phyloP scores from a whole-genome alignment of 1,140 invertebrate species.

The Globodera ellingtonae region DNA sequence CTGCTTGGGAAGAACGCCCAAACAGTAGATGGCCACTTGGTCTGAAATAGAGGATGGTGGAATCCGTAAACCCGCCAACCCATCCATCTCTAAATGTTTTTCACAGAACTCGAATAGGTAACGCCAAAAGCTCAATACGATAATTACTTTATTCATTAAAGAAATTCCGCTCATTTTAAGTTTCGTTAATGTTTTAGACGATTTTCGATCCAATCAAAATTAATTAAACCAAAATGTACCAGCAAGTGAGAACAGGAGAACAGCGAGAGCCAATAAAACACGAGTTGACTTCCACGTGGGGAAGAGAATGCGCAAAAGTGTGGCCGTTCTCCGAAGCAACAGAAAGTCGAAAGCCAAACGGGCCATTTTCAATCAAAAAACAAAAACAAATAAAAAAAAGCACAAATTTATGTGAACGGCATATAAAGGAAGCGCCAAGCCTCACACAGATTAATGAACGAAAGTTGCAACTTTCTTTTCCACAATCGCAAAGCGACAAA shows the following conservation, averaged over 20 bases:
- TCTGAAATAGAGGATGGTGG: conserved; percentile 35
- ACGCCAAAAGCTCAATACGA: background rate
- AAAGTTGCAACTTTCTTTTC: too few species aligned
- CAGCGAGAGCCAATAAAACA: conserved; percentile 40
- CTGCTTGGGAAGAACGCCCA: conserved; percentile 49
- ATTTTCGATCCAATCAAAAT: background rate
- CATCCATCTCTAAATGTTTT: conserved; percentile 5
- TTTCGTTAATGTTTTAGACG: background rate
- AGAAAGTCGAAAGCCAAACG: conserved; percentile 35
- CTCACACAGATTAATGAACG: too few species aligned
- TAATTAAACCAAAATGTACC: conserved; percentile 38
- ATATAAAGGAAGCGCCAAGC: background rate
- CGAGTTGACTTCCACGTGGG: conserved; percentile 35
- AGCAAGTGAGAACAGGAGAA: conserved; percentile 45
- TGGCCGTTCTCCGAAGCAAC: conserved; percentile 23
- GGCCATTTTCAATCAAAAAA: conserved; percentile 2
- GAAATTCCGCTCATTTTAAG: conserved; percentile 2
- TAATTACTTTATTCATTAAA: conserved; percentile 27
- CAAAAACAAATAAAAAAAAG: background rate
- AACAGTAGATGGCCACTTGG: conserved; percentile 58
- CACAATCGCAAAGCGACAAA: too few species aligned
- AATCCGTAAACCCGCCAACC: conserved; percentile 11
- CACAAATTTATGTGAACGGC: background rate
- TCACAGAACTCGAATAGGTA: background rate
- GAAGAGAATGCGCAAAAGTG: conserved; percentile 42